phyloP scores from a whole-genome alignment of 2,797 vertebrate species.

The Cossypha caffra region DNA sequence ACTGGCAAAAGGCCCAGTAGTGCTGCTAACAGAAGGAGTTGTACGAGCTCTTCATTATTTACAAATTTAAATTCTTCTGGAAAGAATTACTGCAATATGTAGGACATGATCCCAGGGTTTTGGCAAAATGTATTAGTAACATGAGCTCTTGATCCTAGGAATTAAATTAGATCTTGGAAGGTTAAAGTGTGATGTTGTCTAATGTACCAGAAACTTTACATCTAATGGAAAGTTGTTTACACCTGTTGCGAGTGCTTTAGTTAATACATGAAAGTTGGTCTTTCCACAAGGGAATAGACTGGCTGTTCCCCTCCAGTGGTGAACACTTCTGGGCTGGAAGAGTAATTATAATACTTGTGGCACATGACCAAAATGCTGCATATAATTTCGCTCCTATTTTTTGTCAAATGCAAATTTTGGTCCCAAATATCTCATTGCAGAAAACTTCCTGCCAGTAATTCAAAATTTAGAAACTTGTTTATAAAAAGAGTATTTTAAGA shows the following conservation, averaged over 20 bases:
- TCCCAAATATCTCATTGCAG: not conserved
- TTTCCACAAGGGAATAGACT: not conserved
- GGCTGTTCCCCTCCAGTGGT: not conserved
- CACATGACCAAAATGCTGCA: not conserved
- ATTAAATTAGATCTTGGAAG: slow-evolving; percentile 60
- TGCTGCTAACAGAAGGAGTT: slow-evolving; percentile 52
- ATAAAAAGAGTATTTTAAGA: not conserved
- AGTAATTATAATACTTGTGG: fast-evolving
- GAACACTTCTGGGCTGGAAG: not conserved
- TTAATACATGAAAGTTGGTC: not conserved
- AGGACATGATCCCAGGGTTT: slow-evolving; percentile 68
- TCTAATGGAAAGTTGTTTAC: slow-evolving; percentile 63
- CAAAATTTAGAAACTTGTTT: not conserved
- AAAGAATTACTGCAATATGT: slow-evolving; percentile 68
- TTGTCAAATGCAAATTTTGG: not conserved
- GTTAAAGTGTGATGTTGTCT: slow-evolving; percentile 60
- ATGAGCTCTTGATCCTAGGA: slow-evolving; percentile 61
- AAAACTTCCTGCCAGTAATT: not conserved
- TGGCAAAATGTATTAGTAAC: slow-evolving; percentile 62
- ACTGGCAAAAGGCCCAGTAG: slow-evolving; percentile 69
- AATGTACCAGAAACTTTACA: slow-evolving; percentile 35
- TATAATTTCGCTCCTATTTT: not conserved
- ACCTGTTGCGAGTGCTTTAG: slow-evolving; percentile 13
- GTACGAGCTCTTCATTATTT: slow-evolving; percentile 66
- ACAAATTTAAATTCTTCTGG: slow-evolving; percentile 70